phyloP scores from a whole-genome alignment of 2,888 invertebrate species.

The Nasonovia ribisnigri region DNA sequence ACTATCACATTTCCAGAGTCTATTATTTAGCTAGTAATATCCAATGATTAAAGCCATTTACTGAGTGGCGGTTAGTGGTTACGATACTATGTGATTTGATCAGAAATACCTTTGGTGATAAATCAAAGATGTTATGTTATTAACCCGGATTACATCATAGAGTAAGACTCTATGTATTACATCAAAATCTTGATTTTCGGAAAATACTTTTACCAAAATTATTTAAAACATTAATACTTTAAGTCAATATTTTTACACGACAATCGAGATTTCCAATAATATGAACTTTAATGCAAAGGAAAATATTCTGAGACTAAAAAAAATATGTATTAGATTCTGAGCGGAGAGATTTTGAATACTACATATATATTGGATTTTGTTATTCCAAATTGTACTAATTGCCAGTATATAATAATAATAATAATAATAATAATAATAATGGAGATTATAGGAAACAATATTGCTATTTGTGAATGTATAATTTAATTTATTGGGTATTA shows the following conservation, averaged over 20 bases:
- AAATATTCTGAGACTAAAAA: neutral
- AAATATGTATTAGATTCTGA: too few species aligned
- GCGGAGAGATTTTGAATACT: too few species aligned
- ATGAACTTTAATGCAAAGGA: neutral
- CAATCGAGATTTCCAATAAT: neutral
- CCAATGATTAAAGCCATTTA: too few species aligned
- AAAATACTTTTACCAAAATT: neutral
- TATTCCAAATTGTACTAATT: neutral
- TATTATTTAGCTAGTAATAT: too few species aligned
- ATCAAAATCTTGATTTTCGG: too few species aligned
- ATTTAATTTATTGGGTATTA: neutral
- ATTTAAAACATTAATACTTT: neutral
- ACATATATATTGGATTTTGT: neutral
- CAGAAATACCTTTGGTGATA: too few species aligned
- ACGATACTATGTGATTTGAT: too few species aligned
- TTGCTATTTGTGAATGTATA: neutral
- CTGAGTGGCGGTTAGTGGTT: too few species aligned
- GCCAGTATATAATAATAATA: neutral
- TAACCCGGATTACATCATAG: too few species aligned
- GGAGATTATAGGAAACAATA: neutral
- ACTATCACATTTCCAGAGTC: too few species aligned
- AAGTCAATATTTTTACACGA: neutral
- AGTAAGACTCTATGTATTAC: too few species aligned
- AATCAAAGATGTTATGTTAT: too few species aligned
- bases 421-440: neutral